A percentile compares a stretch with the other conserved stretches of the same genome.
Conservation (phyloP, 2,797 vertebrate genomes). For the Rhynchotus rufescens region DNA sequence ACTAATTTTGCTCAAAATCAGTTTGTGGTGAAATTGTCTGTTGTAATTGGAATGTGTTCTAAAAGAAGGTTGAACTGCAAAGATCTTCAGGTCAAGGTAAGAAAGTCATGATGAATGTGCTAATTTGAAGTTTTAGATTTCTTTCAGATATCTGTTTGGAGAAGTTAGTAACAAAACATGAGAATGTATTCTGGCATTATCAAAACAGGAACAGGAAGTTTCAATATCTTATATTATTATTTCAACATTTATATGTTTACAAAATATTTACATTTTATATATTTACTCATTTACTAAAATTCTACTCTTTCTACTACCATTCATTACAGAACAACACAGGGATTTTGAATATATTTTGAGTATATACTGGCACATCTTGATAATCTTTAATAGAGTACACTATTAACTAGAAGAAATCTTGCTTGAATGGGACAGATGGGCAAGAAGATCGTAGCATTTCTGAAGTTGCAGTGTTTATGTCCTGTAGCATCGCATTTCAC, state of each 20-base stretch:
- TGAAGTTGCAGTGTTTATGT: background rate
- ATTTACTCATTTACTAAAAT: background rate
- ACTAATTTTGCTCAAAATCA: background rate
- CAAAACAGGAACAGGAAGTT: background rate
- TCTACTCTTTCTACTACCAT: background rate
- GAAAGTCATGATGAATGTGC: background rate
- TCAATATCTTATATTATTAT: too few species aligned
- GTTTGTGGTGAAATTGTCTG: background rate
- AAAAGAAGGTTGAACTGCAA: background rate
- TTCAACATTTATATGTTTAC: background rate
- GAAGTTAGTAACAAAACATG: background rate
- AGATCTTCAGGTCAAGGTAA: background rate
- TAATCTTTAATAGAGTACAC: background rate
- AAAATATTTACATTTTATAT: background rate
- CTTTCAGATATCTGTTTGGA: background rate
- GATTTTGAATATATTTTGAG: background rate
- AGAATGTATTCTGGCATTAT: background rate
- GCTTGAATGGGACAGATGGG: background rate
- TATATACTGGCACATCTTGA: background rate
- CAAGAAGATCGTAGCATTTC: background rate
- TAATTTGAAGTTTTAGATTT: background rate
- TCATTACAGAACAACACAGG: background rate
- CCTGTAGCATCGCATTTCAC: background rate
- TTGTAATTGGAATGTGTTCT: background rate
- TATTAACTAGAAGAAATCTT: background rate